Evolutionary conservation across 2,888 invertebrate species (phyloP).

Genomic region (Resseliella maxima): DNA sequence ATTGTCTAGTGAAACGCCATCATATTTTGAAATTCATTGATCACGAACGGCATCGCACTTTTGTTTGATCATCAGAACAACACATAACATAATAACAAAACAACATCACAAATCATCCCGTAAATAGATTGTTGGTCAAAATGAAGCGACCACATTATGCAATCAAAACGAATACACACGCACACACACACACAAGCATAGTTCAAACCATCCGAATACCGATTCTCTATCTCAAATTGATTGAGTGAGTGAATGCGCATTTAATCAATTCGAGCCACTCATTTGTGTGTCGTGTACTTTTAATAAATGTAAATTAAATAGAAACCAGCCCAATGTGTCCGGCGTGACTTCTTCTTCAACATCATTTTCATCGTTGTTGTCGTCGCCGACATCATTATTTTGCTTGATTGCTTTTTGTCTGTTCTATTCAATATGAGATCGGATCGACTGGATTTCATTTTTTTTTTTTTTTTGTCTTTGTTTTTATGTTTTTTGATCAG

Average conservation of each 20-base stretch:
- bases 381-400: neutral
- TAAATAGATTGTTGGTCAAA: neutral
- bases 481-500: neutral
- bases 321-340: neutral
- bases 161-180: neutral
- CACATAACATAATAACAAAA: neutral
- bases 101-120: neutral
- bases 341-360: too few relatives aligned
- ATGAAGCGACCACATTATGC: neutral
- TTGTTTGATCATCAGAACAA: neutral
- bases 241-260: neutral
- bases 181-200: neutral
- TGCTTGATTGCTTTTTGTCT: neutral
- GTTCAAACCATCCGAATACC: neutral
- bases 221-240: neutral
- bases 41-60: neutral
- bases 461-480: too few relatives aligned
- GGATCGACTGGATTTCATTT: neutral
- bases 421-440: neutral
- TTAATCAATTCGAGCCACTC: conserved; percentile 44
- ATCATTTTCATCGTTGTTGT: too few relatives aligned
- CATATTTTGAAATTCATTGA: conserved; percentile 26
- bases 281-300: conserved; percentile 36
- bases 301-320: conserved; percentile 44
- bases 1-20: neutral